Evolutionary conservation across 2,888 invertebrate genomes (phyloP), one percentile per base, ranked within the genome.

Genomic region (Bruchidius siliquastri): DNA sequence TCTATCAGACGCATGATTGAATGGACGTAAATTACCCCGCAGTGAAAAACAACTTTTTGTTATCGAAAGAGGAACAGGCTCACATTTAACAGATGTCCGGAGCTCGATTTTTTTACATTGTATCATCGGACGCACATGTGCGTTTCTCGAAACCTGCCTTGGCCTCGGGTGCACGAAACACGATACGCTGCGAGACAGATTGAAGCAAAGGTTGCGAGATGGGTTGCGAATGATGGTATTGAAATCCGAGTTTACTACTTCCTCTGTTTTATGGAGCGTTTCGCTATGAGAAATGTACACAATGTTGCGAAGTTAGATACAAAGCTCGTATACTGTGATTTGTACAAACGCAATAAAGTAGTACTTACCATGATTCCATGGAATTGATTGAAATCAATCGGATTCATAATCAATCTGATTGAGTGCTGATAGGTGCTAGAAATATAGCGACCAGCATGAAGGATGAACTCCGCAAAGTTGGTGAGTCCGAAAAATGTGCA

Each of bases 1-100:
- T 78, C 79, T 74, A 82, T 82, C 82, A 82, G 77, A 79, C 73
- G 75, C 75, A 76, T 81, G 81, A 81, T 80, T 79, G 81, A 82
- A 80, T 76, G 75, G 77, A 67, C 75, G 72, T 73, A 75, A 79
- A 77, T 78, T 78, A 77, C 74, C 74, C 77, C 73, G 18, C 13
- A 49, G 13, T 13, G 77, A 79, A 80, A 79, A 81, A 81, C 80
- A 80, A 79, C 78, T 80, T 79, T 77, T 75, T 75, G 8, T 49
- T 26, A 26, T 26, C 8, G 8, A 26, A 8, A 26, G 26, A 49
- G 13, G 49, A 49, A 49, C 49, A 49, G 49, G 18, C 49, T 13
- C 18, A 13, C 49, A 13, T 77, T 67, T 30, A 76, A 77, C 78
- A 78, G 78, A 78, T 78, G 78, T 76, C 69, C n/a, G 22, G 13